Evolutionary conservation across 1,140 invertebrate genomes (phyloP).

Genomic region (Drosophila sp.): DNA sequence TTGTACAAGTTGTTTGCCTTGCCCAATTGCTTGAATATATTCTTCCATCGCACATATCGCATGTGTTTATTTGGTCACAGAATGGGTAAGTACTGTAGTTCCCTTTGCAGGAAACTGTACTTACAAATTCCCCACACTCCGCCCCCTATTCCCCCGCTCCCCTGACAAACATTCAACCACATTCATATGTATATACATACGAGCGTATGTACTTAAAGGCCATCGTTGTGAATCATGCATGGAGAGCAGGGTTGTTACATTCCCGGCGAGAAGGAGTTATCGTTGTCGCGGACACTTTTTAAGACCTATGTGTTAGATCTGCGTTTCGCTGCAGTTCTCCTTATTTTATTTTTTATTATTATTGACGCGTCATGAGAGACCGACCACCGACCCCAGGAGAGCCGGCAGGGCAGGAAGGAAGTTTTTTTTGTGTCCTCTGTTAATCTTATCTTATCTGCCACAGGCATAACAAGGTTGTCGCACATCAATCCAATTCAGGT

Average conservation of each 20-base stretch:
- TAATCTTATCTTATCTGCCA: conserved; percentile 6
- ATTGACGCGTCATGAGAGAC: conserved; percentile 12
- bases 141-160: neutral
- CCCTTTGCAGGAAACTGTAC: conserved; percentile 4
- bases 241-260: conserved; percentile 13
- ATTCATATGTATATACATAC: neutral
- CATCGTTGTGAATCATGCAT: conserved; percentile 18
- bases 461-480: conserved; percentile 3
- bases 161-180: conserved; percentile 1
- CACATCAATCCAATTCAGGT: conserved; percentile 8
- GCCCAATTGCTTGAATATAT: too few species aligned
- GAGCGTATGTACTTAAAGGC: conserved; percentile 8
- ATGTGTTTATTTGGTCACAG: too few species aligned
- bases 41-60: too few species aligned
- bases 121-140: neutral
- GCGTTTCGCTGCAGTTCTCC: conserved; percentile 16
- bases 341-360: conserved; percentile 30
- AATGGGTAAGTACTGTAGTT: neutral
- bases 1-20: too few species aligned
- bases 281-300: conserved; percentile 22
- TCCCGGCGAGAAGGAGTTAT: conserved; percentile 16
- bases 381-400: conserved; percentile 7
- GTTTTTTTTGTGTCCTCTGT: neutral
- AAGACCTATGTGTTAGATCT: conserved; percentile 28
- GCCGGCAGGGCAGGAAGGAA: neutral